Evolutionary conservation across 2,797 vertebrate genomes (phyloP), one percentile per base, ranked within the genome.

Genomic region (Rhinoraja longicauda): DNA sequence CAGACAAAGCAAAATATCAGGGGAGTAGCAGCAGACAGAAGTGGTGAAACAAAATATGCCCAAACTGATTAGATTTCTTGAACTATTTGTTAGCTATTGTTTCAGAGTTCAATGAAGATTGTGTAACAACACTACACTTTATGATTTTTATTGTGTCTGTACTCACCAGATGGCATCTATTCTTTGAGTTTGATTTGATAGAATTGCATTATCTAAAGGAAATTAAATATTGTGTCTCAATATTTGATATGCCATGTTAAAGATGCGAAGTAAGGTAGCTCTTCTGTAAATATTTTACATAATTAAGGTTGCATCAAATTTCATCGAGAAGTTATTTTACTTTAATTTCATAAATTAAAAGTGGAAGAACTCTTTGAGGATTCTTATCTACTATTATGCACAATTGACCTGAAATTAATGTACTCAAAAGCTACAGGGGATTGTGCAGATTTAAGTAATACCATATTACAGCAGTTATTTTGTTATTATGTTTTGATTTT

Each of bases 1-100:
- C 70, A 72, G 24, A 72, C 70, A 72, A 72, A 72, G 21, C 17
- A 5, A 72, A 72, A 72, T 72, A 72, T 72, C 70, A 72, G 17
- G 70, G 70, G 70, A 72, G 10, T 72, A 21, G 19, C 70, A 72
- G n/a, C n/a, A 88, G 84, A 88, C 59, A 88, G 84, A 88, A 19
- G 17, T 59, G 15, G 32, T 17, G 29, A 88, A 88, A 88, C 84
- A 88, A 64, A 88, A 88, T 88, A 32, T 67, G n/a, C 2, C 59
- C 84, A 88, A 88, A 62, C 84, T 10, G 84, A 88, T 88, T 88
- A 88, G 15, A 88, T 88, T 88, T 67, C 84, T 64, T 64, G 62
- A 64, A 67, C 59, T 88, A 67, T 67, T 67, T 88, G n/a, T 67
- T 2, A 67, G 84, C n/a, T 88, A 67, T 21, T n/a, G n/a, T 88